Evolutionary conservation across 37 sponge, comb jelly and placozoan genomes (phyloP).

Genomic region (Crambe crambe): DNA sequence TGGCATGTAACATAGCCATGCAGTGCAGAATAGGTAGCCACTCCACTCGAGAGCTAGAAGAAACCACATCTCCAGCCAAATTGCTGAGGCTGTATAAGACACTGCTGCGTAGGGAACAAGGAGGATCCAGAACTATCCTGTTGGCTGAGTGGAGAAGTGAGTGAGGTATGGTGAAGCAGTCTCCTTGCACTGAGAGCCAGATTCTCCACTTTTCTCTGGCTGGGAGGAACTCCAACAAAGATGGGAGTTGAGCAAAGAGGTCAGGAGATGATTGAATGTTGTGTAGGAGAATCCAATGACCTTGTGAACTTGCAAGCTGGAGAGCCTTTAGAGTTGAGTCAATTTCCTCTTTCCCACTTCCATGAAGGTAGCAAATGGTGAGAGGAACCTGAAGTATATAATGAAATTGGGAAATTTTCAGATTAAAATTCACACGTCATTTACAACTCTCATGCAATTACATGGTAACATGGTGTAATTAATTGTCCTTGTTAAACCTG

Average conservation of each 20-base stretch:
- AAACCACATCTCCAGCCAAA: conserved; percentile 21
- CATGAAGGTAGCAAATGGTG: conserved; percentile 25
- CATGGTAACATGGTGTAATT: neutral
- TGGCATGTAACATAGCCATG: conserved; percentile 59
- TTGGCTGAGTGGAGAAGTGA: conserved; percentile 27
- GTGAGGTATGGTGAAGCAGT: conserved; percentile 16
- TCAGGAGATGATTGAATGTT: conserved; percentile 42
- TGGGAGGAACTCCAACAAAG: conserved; percentile 32
- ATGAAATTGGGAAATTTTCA: no score
- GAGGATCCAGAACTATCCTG: conserved; percentile 66
- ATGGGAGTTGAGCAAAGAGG: conserved; percentile 48
- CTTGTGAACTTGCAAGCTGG: conserved; percentile 12
- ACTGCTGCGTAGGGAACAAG: conserved; percentile 25
- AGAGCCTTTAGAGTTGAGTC: neutral
- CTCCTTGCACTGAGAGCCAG: conserved; percentile 70
- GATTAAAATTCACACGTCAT: no score
- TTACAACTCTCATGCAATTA: no score
- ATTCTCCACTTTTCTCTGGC: conserved; percentile 42
- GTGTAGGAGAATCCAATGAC: conserved; percentile 74
- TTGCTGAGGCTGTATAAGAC: conserved; percentile 42
- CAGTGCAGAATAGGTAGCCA: conserved; percentile 83
- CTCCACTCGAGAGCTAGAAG: conserved; percentile 50
- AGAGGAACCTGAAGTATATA: conserved; percentile 1
- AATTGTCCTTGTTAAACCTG: neutral
- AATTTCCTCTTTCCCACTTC: conserved; percentile 15